phyloP scores from a whole-genome alignment of 2,113 vertebrate genomes.

The Microtus montanus region DNA sequence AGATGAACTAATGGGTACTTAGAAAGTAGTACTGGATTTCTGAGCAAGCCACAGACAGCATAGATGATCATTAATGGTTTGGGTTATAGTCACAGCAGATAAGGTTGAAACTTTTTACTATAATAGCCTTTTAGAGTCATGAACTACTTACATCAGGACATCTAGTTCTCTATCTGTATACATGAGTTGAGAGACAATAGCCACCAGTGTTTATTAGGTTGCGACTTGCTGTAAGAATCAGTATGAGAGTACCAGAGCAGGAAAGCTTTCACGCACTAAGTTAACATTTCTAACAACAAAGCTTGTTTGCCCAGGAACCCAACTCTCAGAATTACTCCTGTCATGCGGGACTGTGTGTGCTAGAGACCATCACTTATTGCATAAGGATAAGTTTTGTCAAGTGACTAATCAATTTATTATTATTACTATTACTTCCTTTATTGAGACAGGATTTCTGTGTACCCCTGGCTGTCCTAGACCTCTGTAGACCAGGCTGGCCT shows the following conservation, averaged over 20 bases:
- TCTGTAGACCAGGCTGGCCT: background rate
- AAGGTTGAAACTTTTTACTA: background rate
- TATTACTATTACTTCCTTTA: background rate
- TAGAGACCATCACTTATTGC: background rate
- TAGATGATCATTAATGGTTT: background rate
- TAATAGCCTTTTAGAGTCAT: background rate
- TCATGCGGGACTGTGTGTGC: too few relatives aligned
- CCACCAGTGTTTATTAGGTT: background rate
- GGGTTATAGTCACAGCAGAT: rapidly evolving
- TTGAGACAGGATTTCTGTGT: background rate
- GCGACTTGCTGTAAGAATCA: background rate
- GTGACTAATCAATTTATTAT: background rate
- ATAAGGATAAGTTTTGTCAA: background rate
- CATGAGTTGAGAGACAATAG: background rate
- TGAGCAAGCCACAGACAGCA: background rate
- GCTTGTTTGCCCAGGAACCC: too few relatives aligned
- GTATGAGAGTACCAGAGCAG: background rate
- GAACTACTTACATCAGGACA: too few relatives aligned
- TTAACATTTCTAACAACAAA: background rate
- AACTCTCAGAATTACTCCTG: background rate
- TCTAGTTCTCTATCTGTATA: background rate
- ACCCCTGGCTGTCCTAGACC: background rate
- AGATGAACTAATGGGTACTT: background rate
- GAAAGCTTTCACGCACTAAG: background rate
- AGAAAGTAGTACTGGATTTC: background rate